phyloP scores from a whole-genome alignment of 2,113 vertebrate genomes.

The Paracanthobrama guichenoti region DNA sequence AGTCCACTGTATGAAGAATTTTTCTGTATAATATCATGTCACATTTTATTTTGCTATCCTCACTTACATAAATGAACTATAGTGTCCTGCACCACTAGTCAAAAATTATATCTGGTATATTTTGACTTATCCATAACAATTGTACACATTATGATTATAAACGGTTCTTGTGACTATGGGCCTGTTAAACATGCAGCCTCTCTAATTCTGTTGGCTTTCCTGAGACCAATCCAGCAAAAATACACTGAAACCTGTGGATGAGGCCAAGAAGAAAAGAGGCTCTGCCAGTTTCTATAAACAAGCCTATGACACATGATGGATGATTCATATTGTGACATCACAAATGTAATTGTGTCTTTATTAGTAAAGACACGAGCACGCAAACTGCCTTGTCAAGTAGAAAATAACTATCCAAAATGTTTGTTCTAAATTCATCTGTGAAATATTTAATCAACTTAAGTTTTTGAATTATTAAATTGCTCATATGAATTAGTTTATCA shows the following conservation, averaged over 20 bases:
- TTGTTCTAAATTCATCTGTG: neutral
- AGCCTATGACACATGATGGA: constrained; percentile 57
- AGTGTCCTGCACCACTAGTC: too few species aligned
- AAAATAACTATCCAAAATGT: neutral
- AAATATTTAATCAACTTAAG: constrained; percentile 1
- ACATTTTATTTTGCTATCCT: too few species aligned
- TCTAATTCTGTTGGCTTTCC: neutral
- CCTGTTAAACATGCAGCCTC: neutral
- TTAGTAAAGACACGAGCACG: constrained; percentile 22
- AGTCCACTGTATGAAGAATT: too few species aligned
- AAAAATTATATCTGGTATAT: neutral
- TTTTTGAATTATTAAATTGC: neutral
- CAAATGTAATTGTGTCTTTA: constrained; percentile 12
- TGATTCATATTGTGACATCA: constrained; percentile 64
- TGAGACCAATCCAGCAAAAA: neutral
- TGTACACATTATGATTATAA: neutral
- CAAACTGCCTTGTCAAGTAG: neutral
- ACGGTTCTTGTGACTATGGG: neutral
- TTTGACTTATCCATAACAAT: neutral
- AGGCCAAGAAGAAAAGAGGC: constrained; percentile 43
- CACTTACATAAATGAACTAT: too few species aligned
- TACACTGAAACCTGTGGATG: neutral
- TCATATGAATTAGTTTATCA: neutral
- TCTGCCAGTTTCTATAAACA: constrained; percentile 57
- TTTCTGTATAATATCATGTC: too few species aligned